Evolutionary conservation across 2,113 vertebrate species (phyloP), one percentile per base, ranked within the genome.

Genomic region (Tupaia tana): DNA sequence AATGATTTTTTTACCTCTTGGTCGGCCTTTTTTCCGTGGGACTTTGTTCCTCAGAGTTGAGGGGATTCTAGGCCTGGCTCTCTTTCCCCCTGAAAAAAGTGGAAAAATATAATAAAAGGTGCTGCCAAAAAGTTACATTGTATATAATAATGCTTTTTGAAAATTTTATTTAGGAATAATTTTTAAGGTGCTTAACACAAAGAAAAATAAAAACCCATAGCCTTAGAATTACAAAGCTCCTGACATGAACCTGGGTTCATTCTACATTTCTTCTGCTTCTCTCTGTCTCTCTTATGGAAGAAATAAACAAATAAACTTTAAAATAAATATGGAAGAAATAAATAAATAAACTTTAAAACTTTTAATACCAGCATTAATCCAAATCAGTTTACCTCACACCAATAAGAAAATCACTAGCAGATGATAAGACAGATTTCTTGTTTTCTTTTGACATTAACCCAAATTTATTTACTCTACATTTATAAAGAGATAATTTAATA

Each of bases 81-180:
- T 89, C 69, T 43, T 91, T 91, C 6, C 80, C 34, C 18, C 87
- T 93, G 74, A 95, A 58, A 93, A 94, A 94, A 94, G 52, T 2
- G 61, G 13, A 82, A 90, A 93, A 75, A 89, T 15, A 85, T 5
- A 73, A 77, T 78, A 84, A 29, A 3, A 63, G 7, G 69, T 12
- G 14, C 27, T 84, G 84, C 25, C 71, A 75, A 86, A 66, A 80
- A 75, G 24, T 69, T 67, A 3, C 78, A 90, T 2, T 70, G 22
- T 12, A 92, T 5, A 18, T 18, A 87, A 58, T 13, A 84, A 10
- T 93, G 71, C 9, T 90, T 92, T 81, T 9, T 1, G 84, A 90
- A 70, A 80, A 69, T 59, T 63, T 43, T 1, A 9, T 52, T 73
- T 78, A 56, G 43, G n/a, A 80, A 0, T 84, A 79, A 91, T 27